Percentiles rank a stretch among this genome's conserved stretches.
phyloP scores from a whole-genome alignment of 2,113 vertebrate species.

The Callocephalon fimbriatum region DNA sequence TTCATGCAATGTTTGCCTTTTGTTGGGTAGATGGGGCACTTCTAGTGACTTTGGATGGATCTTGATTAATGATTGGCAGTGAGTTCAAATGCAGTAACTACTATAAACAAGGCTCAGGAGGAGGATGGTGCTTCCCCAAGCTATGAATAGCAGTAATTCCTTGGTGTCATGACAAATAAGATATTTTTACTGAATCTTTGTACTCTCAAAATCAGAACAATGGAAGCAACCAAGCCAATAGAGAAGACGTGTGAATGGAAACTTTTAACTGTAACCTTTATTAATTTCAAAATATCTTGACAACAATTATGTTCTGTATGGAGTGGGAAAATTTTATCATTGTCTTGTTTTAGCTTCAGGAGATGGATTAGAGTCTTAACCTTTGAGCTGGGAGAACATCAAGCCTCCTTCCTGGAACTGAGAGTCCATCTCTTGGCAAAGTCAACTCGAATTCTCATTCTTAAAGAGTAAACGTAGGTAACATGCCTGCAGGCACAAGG shows the following conservation, averaged over 20 bases:
- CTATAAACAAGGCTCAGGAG: background rate
- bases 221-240: background rate
- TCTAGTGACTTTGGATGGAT: background rate
- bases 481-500: background rate
- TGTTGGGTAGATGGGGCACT: background rate
- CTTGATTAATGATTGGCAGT: background rate
- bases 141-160: background rate
- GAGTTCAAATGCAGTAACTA: background rate
- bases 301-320: conserved; percentile 5
- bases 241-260: conserved; percentile 17
- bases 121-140: background rate
- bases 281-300: background rate
- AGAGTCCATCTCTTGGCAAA: background rate
- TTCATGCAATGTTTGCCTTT: background rate
- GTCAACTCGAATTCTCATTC: background rate
- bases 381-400: conserved; percentile 1
- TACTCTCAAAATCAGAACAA: background rate
- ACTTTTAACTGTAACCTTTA: background rate
- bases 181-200: background rate
- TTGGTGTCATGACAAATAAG: background rate
- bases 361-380: conserved; percentile 37
- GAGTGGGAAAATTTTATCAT: background rate
- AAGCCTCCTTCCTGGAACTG: conserved; percentile 20
- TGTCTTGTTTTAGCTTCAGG: conserved; percentile 13
- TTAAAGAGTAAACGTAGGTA: background rate